Percentiles rank a stretch among this genome's conserved stretches.
Conservation (phyloP, 2,113 vertebrate genomes). For the Ophiodon elongatus region DNA sequence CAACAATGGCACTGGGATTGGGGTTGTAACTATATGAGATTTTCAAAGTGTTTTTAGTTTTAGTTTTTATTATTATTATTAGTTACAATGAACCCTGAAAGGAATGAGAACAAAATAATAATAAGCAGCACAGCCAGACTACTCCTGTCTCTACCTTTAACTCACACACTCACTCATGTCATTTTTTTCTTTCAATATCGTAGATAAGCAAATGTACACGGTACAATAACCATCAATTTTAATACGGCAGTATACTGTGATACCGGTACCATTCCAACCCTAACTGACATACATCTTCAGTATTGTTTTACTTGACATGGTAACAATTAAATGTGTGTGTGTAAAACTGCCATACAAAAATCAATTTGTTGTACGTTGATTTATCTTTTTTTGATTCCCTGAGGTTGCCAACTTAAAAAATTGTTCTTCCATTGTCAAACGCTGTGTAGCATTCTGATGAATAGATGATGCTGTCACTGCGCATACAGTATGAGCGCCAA, state of each 20-base stretch:
- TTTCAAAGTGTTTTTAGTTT: background rate
- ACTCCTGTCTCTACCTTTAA: background rate
- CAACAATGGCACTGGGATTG: background rate
- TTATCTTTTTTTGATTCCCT: background rate
- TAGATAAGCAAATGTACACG: background rate
- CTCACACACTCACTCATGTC: background rate
- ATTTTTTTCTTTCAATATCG: background rate
- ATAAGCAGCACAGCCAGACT: too few species aligned
- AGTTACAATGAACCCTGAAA: background rate
- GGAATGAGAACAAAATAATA: background rate
- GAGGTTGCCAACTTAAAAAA: background rate
- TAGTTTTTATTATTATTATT: background rate
- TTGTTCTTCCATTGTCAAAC: background rate
- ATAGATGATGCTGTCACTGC: background rate
- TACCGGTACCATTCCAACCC: background rate
- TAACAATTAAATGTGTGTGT: background rate
- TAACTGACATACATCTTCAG: background rate
- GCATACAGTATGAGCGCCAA: constrained; percentile 10
- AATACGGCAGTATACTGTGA: background rate
- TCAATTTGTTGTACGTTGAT: background rate
- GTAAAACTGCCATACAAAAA: background rate
- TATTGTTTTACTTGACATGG: constrained; percentile 13
- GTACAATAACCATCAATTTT: background rate
- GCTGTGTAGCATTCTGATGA: background rate
- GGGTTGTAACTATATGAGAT: background rate